phyloP scores from a whole-genome alignment of 2,113 vertebrate species.

The Colaptes auratus region DNA sequence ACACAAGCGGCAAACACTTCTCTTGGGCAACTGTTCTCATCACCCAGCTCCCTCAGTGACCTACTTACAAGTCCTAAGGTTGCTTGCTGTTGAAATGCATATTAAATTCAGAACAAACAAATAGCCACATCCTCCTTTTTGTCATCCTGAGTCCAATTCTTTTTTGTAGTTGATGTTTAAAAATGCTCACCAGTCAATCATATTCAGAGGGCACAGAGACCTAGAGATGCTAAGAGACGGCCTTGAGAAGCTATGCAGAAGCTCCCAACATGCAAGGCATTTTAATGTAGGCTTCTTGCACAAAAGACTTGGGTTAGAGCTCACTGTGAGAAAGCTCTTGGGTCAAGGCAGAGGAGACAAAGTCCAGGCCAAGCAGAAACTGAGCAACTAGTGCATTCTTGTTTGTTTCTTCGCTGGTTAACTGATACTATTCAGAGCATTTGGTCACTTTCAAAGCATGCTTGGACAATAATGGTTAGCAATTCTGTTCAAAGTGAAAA shows the following conservation, averaged over 20 bases:
- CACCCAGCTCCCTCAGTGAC: background rate
- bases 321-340: background rate
- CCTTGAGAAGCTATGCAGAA: background rate
- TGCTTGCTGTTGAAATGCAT: background rate
- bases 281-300: background rate
- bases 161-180: background rate
- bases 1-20: background rate
- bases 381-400: background rate
- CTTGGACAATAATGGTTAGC: background rate
- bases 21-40: background rate
- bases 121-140: background rate
- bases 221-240: background rate
- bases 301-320: fast-evolving
- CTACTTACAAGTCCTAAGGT: conserved; percentile 6
- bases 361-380: background rate
- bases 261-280: background rate
- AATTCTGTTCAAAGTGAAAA: background rate
- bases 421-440: background rate
- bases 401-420: background rate
- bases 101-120: background rate
- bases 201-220: background rate
- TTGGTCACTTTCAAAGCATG: background rate
- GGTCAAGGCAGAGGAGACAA: background rate
- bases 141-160: background rate
- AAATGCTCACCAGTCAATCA: background rate